Evolutionary conservation across 2,113 vertebrate species (phyloP).

Genomic region (Empidonax traillii): DNA sequence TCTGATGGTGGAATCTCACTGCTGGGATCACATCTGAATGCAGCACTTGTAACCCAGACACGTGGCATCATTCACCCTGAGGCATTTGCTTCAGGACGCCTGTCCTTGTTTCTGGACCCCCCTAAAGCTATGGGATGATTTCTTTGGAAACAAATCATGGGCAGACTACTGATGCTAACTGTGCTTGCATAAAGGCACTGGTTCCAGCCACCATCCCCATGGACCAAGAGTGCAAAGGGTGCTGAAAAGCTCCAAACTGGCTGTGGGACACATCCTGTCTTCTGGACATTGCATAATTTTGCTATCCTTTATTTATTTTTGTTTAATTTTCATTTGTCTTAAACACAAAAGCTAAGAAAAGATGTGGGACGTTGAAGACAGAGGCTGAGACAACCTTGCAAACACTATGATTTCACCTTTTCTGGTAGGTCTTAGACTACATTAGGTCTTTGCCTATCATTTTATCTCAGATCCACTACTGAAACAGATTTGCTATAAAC

Average conservation of each 20-base stretch:
- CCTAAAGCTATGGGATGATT: background rate
- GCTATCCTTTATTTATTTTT: background rate
- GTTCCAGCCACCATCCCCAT: background rate
- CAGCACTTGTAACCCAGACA: fast-evolving
- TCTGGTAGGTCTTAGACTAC: background rate
- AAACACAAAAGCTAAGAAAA: background rate
- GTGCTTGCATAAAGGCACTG: background rate
- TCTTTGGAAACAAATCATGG: background rate
- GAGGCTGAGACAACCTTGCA: background rate
- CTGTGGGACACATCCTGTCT: background rate
- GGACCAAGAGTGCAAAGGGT: background rate
- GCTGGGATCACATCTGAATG: fast-evolving
- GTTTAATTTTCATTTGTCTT: background rate
- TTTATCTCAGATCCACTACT: background rate
- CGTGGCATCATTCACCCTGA: background rate
- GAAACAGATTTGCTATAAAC: conserved; percentile 13
- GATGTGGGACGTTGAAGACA: background rate
- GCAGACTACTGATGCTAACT: background rate
- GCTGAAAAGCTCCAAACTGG: background rate
- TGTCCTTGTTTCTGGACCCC: background rate
- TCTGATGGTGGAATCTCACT: background rate
- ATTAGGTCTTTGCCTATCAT: background rate
- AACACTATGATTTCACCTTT: background rate
- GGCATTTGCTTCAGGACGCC: background rate
- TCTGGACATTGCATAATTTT: background rate